phyloP scores from a whole-genome alignment of 2,888 invertebrate species.

The Macropis europaea region DNA sequence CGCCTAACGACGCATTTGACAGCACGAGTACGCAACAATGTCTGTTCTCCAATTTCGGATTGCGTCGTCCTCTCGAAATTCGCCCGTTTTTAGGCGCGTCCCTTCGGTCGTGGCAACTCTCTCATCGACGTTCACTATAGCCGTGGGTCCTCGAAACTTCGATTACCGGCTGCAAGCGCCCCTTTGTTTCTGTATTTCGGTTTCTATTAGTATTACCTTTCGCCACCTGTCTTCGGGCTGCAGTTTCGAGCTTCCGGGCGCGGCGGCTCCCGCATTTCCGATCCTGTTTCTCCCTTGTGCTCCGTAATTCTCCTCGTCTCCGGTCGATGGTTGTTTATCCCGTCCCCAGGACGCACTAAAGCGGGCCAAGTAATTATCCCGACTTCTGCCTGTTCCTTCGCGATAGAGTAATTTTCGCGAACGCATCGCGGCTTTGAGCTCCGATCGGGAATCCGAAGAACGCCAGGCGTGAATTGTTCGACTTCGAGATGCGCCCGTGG shows the following conservation, averaged over 20 bases:
- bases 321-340: conserved; percentile 24
- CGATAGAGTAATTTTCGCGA: background rate
- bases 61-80: too few species aligned
- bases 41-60: too few species aligned
- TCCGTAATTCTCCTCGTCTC: conserved; percentile 4
- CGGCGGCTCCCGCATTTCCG: background rate
- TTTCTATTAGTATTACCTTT: conserved; percentile 37
- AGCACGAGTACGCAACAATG: too few species aligned
- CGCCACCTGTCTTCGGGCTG: conserved; percentile 17
- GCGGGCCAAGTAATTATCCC: conserved; percentile 24
- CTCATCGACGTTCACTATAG: conserved; percentile 8
- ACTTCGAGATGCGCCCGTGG: too few species aligned
- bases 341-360: conserved; percentile 15
- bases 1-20: too few species aligned
- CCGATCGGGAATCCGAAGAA: too few species aligned
- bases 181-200: conserved; percentile 43
- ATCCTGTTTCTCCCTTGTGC: conserved; percentile 3
- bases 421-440: too few species aligned
- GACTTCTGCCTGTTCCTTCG: conserved; percentile 20
- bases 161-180: conserved; percentile 24
- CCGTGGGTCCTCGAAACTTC: conserved; percentile 5
- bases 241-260: background rate
- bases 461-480: too few species aligned
- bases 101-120: background rate
- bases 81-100: too few species aligned